A percentile compares a stretch with the other conserved stretches of the same genome.
phyloP scores from a whole-genome alignment of 2,113 vertebrate species.

The Nibea coibor region DNA sequence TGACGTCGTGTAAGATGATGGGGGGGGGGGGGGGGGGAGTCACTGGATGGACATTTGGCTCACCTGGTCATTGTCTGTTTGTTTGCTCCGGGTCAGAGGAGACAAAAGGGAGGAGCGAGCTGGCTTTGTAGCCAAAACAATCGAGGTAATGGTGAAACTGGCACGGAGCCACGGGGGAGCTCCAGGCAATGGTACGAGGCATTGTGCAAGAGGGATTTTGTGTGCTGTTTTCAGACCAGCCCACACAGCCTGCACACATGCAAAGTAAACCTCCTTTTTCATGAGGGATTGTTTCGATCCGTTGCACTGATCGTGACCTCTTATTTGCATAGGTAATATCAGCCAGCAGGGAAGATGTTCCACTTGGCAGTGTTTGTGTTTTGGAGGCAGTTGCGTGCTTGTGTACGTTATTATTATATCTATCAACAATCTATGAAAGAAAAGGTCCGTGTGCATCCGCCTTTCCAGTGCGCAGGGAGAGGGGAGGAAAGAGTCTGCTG shows the following conservation, averaged over 20 bases:
- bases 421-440: not conserved
- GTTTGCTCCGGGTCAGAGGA: constrained; percentile 69
- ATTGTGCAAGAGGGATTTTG: constrained; percentile 61
- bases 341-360: not conserved
- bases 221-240: constrained; percentile 45
- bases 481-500: constrained; percentile 21
- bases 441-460: not conserved
- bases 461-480: not conserved
- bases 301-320: constrained; percentile 16
- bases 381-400: not conserved
- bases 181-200: constrained; percentile 34
- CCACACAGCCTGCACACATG: constrained; percentile 34
- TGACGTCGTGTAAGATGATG: constrained; percentile 10
- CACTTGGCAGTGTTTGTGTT: constrained; percentile 4
- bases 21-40: constrained; percentile 15
- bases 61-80: constrained; percentile 72
- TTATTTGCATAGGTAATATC: constrained; percentile 50
- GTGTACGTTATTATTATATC: not conserved
- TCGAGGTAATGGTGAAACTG: constrained; percentile 73
- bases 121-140: constrained; percentile 78
- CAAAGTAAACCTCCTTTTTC: constrained; percentile 40
- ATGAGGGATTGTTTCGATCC: constrained; percentile 7
- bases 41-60: constrained; percentile 42
- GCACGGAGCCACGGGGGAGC: constrained; percentile 65
- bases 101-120: constrained; percentile 69